Conservation (phyloP, 1,140 invertebrate species). For the Calephelis nemesis region DNA sequence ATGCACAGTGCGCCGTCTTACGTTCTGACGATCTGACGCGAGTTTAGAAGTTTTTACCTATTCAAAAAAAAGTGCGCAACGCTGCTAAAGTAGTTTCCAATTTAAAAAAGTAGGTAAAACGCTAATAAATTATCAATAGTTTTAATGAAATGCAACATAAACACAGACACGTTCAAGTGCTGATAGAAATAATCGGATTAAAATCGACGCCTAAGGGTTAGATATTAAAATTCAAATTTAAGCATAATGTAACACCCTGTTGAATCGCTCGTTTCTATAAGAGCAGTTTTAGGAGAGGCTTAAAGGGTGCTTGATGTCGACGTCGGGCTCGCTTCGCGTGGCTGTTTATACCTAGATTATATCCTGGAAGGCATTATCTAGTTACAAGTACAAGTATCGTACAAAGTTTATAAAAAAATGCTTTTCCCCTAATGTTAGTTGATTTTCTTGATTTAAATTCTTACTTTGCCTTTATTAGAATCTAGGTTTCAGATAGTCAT, state of each 20-base stretch:
- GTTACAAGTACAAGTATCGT: background rate
- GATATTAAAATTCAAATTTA: constrained; percentile 16
- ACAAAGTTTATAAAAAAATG: background rate
- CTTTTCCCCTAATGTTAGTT: too few species aligned
- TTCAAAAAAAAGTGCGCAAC: too few species aligned
- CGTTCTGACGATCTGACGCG: too few species aligned
- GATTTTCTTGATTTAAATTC: too few species aligned
- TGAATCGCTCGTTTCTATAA: constrained; percentile 44
- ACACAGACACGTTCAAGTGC: background rate
- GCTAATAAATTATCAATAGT: too few species aligned
- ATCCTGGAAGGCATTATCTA: constrained; percentile 18
- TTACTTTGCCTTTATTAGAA: too few species aligned
- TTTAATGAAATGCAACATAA: too few species aligned
- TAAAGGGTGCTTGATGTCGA: constrained; percentile 51
- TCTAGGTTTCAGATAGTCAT: too few species aligned
- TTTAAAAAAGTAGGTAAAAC: too few species aligned
- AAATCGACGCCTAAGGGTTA: background rate
- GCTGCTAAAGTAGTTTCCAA: too few species aligned
- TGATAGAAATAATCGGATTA: background rate
- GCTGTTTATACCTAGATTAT: constrained; percentile 58
- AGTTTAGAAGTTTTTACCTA: too few species aligned
- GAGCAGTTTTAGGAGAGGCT: constrained; percentile 63
- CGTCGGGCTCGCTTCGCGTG: constrained; percentile 46
- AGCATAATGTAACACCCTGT: constrained; percentile 21
- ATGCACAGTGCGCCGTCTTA: too few species aligned